These are phyloP conservation scores for Glaucopsyche alexis DNA, from an alignment of 2,888 invertebrate genomes.

Conservation along the genomic window DNA sequence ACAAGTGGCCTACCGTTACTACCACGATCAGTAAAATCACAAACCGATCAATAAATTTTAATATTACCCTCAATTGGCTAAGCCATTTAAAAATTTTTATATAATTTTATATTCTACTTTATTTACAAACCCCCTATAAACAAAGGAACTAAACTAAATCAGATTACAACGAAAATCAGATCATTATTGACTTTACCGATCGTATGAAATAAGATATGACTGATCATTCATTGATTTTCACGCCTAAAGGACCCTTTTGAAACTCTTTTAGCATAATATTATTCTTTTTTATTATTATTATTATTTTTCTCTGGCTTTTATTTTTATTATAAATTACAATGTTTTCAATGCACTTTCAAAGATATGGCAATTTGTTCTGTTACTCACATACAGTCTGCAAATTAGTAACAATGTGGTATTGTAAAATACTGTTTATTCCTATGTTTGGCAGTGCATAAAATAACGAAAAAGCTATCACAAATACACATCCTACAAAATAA, in stretches of 20 bases:
- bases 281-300: neutral
- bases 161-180: slow-evolving; percentile 30
- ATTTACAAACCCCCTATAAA: slow-evolving; percentile 1
- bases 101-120: slow-evolving; percentile 11
- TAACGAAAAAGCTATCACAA: neutral
- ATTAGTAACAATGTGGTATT: neutral
- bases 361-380: neutral
- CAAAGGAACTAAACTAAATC: slow-evolving; percentile 20
- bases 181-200: slow-evolving; percentile 36
- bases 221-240: slow-evolving; percentile 24
- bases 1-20: slow-evolving; percentile 23
- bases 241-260: neutral
- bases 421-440: neutral
- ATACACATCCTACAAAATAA: neutral
- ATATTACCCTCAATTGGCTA: slow-evolving; percentile 30
- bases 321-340: neutral
- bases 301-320: no score
- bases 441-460: slow-evolving; percentile 15
- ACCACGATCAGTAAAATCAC: slow-evolving; percentile 38
- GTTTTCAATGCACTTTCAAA: neutral
- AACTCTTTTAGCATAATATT: neutral
- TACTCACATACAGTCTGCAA: neutral
- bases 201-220: slow-evolving; percentile 33
- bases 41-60: slow-evolving; percentile 32
- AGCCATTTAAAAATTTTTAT: slow-evolving; percentile 16